A percentile compares a stretch with the other conserved stretches of the same genome.
Evolutionary conservation across 2,888 invertebrate genomes (phyloP).

Genomic region (Drosophila paramelanica): DNA sequence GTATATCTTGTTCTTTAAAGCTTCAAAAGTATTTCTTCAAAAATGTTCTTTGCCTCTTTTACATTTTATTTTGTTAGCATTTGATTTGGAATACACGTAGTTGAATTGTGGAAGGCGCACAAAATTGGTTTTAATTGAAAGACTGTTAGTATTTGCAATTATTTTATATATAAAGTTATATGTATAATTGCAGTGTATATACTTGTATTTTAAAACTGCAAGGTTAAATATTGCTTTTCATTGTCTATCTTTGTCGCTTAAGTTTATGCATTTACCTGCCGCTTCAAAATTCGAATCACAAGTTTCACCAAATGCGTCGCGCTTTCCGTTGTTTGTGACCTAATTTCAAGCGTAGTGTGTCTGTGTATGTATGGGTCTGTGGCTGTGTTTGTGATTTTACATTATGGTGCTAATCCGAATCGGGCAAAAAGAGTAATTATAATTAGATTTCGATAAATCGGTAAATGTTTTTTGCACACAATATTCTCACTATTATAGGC

Average conservation of each 20-base stretch:
- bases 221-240: slow-evolving; percentile 57
- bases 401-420: slow-evolving; percentile 11
- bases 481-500: slow-evolving; percentile 16
- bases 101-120: slow-evolving; percentile 60
- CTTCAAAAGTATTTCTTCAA: slow-evolving; percentile 39
- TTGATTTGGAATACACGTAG: slow-evolving; percentile 69
- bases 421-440: slow-evolving; percentile 8
- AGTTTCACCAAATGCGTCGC: slow-evolving; percentile 39
- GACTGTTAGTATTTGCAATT: slow-evolving; percentile 20
- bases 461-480: slow-evolving; percentile 6
- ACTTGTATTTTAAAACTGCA: slow-evolving; percentile 27
- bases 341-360: slow-evolving; percentile 20
- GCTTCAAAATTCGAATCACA: slow-evolving; percentile 47
- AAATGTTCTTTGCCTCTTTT: slow-evolving; percentile 23
- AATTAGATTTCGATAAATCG: slow-evolving; percentile 34
- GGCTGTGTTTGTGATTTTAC: slow-evolving; percentile 7
- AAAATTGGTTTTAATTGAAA: slow-evolving; percentile 45
- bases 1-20: slow-evolving; percentile 39
- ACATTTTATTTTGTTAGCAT: slow-evolving; percentile 37
- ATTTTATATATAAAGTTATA: slow-evolving; percentile 15
- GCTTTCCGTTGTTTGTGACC: slow-evolving; percentile 55
- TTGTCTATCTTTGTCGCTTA: slow-evolving; percentile 5
- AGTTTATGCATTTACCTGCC: not conserved
- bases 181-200: slow-evolving; percentile 3
- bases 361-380: slow-evolving; percentile 15